Evolutionary conservation across 2,797 vertebrate species (phyloP).

Genomic region (Eidolon dupreanum): DNA sequence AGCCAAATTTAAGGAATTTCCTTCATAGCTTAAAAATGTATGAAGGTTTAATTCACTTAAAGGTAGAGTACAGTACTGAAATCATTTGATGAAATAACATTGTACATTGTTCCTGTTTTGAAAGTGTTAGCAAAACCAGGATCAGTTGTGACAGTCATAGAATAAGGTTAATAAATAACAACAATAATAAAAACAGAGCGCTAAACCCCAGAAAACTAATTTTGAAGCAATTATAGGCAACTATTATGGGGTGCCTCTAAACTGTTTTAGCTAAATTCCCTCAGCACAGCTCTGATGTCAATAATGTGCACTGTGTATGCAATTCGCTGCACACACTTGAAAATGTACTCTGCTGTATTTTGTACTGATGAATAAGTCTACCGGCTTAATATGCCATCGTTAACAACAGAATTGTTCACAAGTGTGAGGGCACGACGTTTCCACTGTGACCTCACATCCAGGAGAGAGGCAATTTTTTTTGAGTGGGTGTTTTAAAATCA

Average conservation of each 20-base stretch:
- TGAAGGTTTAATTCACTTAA: background rate
- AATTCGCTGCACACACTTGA: constrained; percentile 77
- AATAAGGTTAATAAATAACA: constrained; percentile 79
- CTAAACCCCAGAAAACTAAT: constrained; percentile 79
- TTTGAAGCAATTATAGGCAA: constrained; percentile 79
- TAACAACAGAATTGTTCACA: constrained; percentile 55
- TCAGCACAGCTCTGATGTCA: constrained; percentile 58
- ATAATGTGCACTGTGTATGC: constrained; percentile 73
- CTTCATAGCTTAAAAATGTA: background rate
- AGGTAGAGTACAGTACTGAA: background rate
- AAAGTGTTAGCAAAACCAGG: constrained; percentile 32
- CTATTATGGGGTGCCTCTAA: constrained; percentile 71
- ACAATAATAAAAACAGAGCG: constrained; percentile 78
- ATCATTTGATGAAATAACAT: constrained; percentile 42
- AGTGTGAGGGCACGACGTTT: constrained; percentile 66
- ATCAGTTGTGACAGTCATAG: constrained; percentile 67
- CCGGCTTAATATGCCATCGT: constrained; percentile 53
- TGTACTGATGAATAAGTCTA: constrained; percentile 69
- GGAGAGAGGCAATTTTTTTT: constrained; percentile 37
- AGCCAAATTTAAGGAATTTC: background rate
- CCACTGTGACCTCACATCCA: constrained; percentile 63
- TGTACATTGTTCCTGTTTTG: background rate
- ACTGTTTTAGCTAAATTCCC: constrained; percentile 74
- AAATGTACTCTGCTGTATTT: constrained; percentile 72
- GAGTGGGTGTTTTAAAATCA: constrained; percentile 55